Evolutionary conservation across 2,113 vertebrate species (phyloP).

Genomic region (Psophia crepitans): DNA sequence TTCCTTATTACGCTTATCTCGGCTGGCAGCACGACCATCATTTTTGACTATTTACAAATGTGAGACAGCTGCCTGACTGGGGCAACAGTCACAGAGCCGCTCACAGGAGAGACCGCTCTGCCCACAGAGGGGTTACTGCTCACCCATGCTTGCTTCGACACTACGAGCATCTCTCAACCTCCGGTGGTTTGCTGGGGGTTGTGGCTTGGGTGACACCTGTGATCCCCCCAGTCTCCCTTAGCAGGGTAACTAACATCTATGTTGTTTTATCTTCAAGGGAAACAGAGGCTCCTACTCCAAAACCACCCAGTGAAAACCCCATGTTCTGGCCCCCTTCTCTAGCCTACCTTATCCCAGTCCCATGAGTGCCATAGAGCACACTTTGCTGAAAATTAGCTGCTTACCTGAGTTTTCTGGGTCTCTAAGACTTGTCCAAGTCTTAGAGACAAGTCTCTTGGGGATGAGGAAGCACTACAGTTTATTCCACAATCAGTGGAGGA

Average conservation of each 20-base stretch:
- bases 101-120: neutral
- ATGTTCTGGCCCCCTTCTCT: neutral
- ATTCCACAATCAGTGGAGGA: neutral
- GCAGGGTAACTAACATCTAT: neutral
- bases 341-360: neutral
- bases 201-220: neutral
- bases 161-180: neutral
- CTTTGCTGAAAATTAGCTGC: neutral
- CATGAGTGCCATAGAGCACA: fast-evolving
- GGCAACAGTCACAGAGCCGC: neutral
- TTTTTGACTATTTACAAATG: neutral
- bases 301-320: neutral
- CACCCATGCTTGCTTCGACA: neutral
- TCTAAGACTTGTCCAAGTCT: neutral
- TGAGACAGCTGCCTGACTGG: neutral
- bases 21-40: neutral
- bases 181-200: neutral
- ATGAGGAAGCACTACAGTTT: neutral
- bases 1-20: neutral
- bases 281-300: neutral
- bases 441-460: too few relatives aligned
- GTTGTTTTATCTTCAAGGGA: neutral
- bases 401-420: neutral
- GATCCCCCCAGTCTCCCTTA: neutral
- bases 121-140: neutral